Base-by-base conservation (phyloP, 2,797 vertebrate genomes). In the Ambastaia sidthimunki region DNA sequence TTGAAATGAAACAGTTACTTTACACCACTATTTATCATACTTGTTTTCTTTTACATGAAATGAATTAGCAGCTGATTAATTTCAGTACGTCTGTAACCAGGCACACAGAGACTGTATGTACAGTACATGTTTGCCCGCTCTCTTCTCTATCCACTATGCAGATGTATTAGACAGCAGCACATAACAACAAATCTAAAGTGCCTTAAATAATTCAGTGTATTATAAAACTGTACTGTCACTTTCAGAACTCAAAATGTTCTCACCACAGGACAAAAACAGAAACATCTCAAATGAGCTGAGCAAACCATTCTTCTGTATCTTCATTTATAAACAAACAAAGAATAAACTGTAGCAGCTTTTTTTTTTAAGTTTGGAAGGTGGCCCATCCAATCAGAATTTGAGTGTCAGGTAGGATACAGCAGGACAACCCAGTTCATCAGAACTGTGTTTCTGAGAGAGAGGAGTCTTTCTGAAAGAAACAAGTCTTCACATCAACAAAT, bases 401-500 rank as follows among this genome's bases (percentile, higher is more conserved):
- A 16, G 59, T 21, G 52, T 25, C 19, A 21, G 28, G 23, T n/a
- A n/a, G 37, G 28, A 52, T 59, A 21, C 1, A 54, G 85, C 89
- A 23, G 15, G 34, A 37, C 7, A 37, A 37, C 31, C 2, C 34
- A 37, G 34, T 37, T 37, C 34, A 31, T 34, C 47, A 70, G 73
- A 81, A 57, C 23, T 50, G 31, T 47, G 57, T 34, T 31, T 63
- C 37, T 76, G 12, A 75, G 31, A 69, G 74, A 84, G 57, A 37
- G 6, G 66, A 15, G n/a, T 74, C 25, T 44, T 68, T 25, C 90
- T 85, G 12, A 7, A 84, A 88, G 90, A 92, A 92, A 90, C 89
- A 87, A 89, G 89, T 86, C 89, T 89, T 91, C 84, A 89, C 85
- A 76, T 85, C 89, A 87, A 92, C 93, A 89, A 93, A 93, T 94